These are phyloP conservation scores for Heliconius melpomene DNA, from an alignment of 1,140 invertebrate species.

Conservation along the genomic window DNA sequence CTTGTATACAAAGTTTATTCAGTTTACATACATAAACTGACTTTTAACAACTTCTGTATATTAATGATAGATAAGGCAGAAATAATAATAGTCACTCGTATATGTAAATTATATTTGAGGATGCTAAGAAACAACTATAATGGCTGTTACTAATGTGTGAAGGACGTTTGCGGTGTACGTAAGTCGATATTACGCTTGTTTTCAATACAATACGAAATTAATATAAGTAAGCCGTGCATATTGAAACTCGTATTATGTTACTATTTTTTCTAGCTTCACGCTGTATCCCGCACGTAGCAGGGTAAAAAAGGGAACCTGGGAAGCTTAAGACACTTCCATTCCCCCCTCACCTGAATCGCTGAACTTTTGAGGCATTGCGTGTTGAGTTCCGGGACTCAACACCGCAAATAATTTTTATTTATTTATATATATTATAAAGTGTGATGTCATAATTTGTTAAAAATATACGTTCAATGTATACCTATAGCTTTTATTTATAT, in stretches of 20 bases:
- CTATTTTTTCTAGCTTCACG: background rate
- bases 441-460: background rate
- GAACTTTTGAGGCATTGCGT: no score
- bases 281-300: no score
- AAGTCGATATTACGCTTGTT: slow-evolving; percentile 28
- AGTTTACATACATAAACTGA: background rate
- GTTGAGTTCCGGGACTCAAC: no score
- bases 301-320: no score
- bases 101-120: slow-evolving; percentile 32
- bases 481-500: background rate
- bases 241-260: background rate
- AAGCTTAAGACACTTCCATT: no score
- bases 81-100: slow-evolving; percentile 13
- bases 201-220: slow-evolving; percentile 19
- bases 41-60: background rate
- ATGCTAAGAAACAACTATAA: slow-evolving; percentile 27
- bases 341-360: no score
- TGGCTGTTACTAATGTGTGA: slow-evolving; percentile 27
- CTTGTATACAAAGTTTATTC: background rate
- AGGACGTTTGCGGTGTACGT: slow-evolving; percentile 36
- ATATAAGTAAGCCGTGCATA: slow-evolving; percentile 22
- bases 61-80: background rate
- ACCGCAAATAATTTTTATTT: background rate
- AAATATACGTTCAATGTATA: background rate
- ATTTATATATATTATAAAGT: no score